Percentiles rank a stretch among this genome's conserved stretches.
phyloP scores from a whole-genome alignment of 2,113 vertebrate genomes.

The Glareola pratincola region DNA sequence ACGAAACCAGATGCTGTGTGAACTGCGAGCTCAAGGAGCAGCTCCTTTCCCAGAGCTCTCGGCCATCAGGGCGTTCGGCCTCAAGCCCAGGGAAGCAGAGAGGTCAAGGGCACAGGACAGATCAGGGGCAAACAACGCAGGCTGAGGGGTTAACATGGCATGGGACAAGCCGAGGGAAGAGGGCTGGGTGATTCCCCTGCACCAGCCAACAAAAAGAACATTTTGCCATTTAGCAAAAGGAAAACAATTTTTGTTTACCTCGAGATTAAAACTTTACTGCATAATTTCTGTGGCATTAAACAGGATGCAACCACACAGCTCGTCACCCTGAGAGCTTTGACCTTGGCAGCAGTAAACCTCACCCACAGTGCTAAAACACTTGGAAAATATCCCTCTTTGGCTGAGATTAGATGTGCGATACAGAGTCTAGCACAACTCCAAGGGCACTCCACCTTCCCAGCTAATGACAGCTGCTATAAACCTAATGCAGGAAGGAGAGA shows the following conservation, averaged over 20 bases:
- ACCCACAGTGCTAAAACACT: background rate
- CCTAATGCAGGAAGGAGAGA: background rate
- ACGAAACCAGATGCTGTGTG: fast-evolving
- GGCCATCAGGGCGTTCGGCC: background rate
- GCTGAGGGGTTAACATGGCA: fast-evolving
- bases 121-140: fast-evolving
- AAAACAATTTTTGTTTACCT: background rate
- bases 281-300: background rate
- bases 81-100: background rate
- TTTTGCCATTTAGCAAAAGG: background rate
- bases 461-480: background rate
- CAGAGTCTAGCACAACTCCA: background rate
- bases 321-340: background rate
- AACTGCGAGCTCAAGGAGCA: background rate
- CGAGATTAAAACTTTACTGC: fast-evolving
- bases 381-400: background rate
- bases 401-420: fast-evolving
- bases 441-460: background rate
- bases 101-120: background rate
- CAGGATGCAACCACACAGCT: background rate
- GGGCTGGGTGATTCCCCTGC: background rate
- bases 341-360: background rate
- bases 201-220: background rate
- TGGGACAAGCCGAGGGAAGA: background rate
- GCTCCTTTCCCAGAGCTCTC: background rate